Percentiles rank a stretch among this genome's conserved stretches.
These are phyloP conservation scores for Syngnathus acus DNA, from an alignment of 2,797 vertebrate genomes.

Conservation along the genomic window DNA sequence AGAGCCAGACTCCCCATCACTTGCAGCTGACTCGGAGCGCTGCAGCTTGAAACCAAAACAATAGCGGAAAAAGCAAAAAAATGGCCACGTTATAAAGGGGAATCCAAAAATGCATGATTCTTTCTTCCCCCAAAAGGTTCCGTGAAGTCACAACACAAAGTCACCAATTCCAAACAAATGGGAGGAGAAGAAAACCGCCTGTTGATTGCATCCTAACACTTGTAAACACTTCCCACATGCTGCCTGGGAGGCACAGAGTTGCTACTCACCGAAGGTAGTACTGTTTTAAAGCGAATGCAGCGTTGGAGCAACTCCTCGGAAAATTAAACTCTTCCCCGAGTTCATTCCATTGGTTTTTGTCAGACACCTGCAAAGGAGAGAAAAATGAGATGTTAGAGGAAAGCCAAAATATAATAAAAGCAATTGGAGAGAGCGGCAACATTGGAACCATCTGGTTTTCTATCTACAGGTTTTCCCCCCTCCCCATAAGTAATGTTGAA, in stretches of 20 bases:
- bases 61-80: conserved; percentile 5
- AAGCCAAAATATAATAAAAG: conserved; percentile 10
- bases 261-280: conserved; percentile 98
- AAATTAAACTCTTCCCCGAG: conserved; percentile 98
- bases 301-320: conserved; percentile 96
- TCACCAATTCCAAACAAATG: conserved; percentile 11
- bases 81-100: not conserved
- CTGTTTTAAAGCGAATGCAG: conserved; percentile 99
- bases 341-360: conserved; percentile 98
- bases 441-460: conserved; percentile 39
- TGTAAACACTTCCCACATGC: conserved; percentile 77
- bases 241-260: conserved; percentile 46
- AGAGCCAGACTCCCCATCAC: conserved; percentile 31
- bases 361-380: conserved; percentile 82
- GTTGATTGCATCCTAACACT: conserved; percentile 44
- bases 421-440: conserved; percentile 23
- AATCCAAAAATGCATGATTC: not conserved
- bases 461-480: conserved; percentile 24
- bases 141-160: conserved; percentile 4
- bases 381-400: conserved; percentile 21
- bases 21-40: conserved; percentile 39
- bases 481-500: not conserved
- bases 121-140: not conserved
- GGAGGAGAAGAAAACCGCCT: conserved; percentile 19
- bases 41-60: conserved; percentile 10